Evolutionary conservation across 2,888 invertebrate genomes (phyloP).

Genomic region (Lycocerus yunnanus): DNA sequence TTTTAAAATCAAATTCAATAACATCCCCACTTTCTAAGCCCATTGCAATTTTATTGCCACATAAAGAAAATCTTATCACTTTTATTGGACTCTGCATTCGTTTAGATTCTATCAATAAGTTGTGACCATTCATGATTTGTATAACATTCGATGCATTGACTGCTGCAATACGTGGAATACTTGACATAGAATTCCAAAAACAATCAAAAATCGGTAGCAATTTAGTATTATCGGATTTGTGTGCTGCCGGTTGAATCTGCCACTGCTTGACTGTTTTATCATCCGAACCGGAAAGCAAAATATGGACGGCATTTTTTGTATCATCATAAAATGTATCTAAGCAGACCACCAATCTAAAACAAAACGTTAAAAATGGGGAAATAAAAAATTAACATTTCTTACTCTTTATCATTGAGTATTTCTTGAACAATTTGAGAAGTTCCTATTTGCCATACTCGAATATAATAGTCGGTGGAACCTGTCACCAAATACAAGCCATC

Average conservation of each 20-base stretch:
- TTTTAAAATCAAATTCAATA: constrained; percentile 41
- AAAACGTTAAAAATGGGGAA: constrained; percentile 9
- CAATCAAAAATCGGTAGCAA: constrained; percentile 40
- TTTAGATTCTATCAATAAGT: constrained; percentile 42
- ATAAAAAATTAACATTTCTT: constrained; percentile 20
- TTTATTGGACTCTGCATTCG: constrained; percentile 36
- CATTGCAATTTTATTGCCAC: constrained; percentile 45
- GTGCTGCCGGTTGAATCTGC: constrained; percentile 42
- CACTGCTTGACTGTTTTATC: constrained; percentile 47
- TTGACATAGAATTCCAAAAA: constrained; percentile 36
- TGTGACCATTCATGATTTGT: constrained; percentile 44
- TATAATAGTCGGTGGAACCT: constrained; percentile 52
- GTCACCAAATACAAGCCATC: constrained; percentile 55
- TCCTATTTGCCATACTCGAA: constrained; percentile 53
- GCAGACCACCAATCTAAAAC: constrained; percentile 43
- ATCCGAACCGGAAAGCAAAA: constrained; percentile 46
- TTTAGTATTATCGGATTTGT: constrained; percentile 32
- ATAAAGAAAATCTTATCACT: constrained; percentile 45
- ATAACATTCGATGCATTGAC: constrained; percentile 39
- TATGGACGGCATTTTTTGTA: constrained; percentile 44
- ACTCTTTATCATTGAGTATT: constrained; percentile 43
- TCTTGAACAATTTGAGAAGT: constrained; percentile 35
- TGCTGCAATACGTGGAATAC: constrained; percentile 34
- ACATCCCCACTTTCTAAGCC: constrained; percentile 46
- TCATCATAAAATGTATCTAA: constrained; percentile 45